Percentiles rank a stretch among this genome's conserved stretches.
Conservation (phyloP, 2,888 invertebrate species). For the Deroplatys truncata region DNA sequence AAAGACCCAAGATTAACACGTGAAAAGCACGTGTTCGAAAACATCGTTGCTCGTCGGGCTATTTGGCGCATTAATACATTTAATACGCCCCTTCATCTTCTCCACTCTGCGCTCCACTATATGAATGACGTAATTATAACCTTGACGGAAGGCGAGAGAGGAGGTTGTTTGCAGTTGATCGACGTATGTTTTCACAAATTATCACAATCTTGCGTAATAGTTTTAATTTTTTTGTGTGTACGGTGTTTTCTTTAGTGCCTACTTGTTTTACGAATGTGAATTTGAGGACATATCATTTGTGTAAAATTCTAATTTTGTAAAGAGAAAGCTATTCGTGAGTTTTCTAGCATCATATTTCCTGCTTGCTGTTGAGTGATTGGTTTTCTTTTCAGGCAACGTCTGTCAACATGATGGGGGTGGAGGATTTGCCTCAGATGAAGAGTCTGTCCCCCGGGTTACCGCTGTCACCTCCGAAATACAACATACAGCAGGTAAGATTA, state of each 20-base stretch:
- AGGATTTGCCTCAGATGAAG: slow-evolving; percentile 52
- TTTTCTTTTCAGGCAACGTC: background rate
- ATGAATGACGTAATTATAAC: slow-evolving; percentile 27
- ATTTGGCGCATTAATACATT: slow-evolving; percentile 6
- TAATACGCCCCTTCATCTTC: background rate
- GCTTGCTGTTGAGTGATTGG: background rate
- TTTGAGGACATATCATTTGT: background rate
- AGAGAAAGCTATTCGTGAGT: background rate
- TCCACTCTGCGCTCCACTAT: background rate
- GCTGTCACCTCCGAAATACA: slow-evolving; percentile 22
- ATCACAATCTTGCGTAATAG: background rate
- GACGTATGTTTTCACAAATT: background rate
- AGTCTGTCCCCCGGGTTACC: slow-evolving; percentile 49
- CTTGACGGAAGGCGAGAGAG: slow-evolving; percentile 22
- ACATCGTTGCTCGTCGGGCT: background rate
- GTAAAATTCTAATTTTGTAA: background rate
- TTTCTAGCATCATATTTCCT: background rate
- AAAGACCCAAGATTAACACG: background rate
- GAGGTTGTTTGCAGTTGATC: background rate
- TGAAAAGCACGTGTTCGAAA: background rate
- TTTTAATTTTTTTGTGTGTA: background rate
- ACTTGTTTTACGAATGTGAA: background rate
- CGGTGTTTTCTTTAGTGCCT: background rate
- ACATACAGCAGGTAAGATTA: slow-evolving; percentile 23
- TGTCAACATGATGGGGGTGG: slow-evolving; percentile 43